These are phyloP conservation scores for Dyspetes luteomarginatus DNA, from an alignment of 2,888 invertebrate species.

Conservation along the genomic window DNA sequence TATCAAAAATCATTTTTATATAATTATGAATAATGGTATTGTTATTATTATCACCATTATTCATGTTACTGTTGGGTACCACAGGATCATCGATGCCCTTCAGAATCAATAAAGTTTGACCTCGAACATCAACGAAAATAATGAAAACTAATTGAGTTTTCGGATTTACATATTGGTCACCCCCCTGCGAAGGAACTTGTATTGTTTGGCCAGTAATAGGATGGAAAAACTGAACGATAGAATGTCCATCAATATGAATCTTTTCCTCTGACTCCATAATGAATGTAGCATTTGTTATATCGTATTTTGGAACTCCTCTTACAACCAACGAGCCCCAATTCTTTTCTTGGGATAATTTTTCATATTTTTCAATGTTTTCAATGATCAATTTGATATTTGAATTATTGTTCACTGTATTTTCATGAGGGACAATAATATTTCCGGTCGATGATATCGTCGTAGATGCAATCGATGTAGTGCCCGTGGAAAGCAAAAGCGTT, in stretches of 20 bases:
- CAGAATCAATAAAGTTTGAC: constrained; percentile 37
- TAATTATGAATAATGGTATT: too few relatives aligned
- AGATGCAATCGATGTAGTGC: neutral
- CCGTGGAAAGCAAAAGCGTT: constrained; percentile 40
- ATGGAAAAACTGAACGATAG: constrained; percentile 20
- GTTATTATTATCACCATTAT: too few relatives aligned
- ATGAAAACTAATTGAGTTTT: neutral
- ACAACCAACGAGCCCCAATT: neutral
- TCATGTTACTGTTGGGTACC: too few relatives aligned
- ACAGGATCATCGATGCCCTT: neutral
- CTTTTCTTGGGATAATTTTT: neutral
- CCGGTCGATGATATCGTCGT: neutral
- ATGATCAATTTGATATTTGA: too few relatives aligned
- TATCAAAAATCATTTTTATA: neutral
- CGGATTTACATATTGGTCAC: constrained; percentile 34
- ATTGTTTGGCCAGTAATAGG: constrained; percentile 13
- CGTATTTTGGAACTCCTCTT: constrained; percentile 12
- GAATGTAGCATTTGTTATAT: neutral
- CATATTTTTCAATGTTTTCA: constrained; percentile 8
- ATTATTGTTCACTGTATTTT: neutral
- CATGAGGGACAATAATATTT: neutral
- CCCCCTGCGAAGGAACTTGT: constrained; percentile 10
- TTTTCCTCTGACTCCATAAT: neutral
- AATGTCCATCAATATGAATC: neutral
- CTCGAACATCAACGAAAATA: constrained; percentile 23